Base-by-base conservation (phyloP, 2,797 vertebrate genomes). In the Mormyrops attenuatus region DNA sequence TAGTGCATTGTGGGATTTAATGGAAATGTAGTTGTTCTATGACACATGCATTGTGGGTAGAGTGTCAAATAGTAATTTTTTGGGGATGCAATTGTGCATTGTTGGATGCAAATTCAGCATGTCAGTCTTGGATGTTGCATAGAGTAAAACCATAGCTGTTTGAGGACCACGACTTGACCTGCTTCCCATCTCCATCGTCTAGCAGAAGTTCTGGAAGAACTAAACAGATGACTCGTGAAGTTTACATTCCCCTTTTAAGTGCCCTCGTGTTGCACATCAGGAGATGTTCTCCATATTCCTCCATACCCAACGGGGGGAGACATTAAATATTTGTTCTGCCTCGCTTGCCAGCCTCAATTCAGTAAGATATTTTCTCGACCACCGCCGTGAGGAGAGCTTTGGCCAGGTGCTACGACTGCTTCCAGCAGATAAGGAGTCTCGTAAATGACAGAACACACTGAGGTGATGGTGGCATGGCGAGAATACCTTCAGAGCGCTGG, bases 161-260 rank as follows among this genome's bases (percentile, higher is more conserved):
- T 15, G 63, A 69, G 63, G 63, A 69, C 11, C 26, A 13, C 63
- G 63, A 69, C 63, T 69, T 69, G 26, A 69, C 63, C 26, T 34
- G 63, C 26, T 69, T 69, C 26, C 26, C 26, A 30, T 34, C 63
- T 34, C 63, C 26, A 66, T 11, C 63, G 9, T 30, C 63, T 69
- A 30, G 26, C 63, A 69, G 63, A 69, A 34, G 63, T 69, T 69
- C 63, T 69, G 11, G 63, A 69, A 69, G 63, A 69, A 3, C 63
- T 69, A 69, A 69, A 69, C 73, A 88, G 30, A 15, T 34, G 34
- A 5, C 15, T 87, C 52, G 26, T 34, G 57, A 34, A 8, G 55
- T 88, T 88, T 88, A 88, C 87, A 88, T 88, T 88, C 87, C 55
- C 55, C 55, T 41, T 63, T 15, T 41, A 57, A 57, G 55, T 47